Evolutionary conservation across 2,113 vertebrate genomes (phyloP), one percentile per base, ranked within the genome.

Genomic region (Panurus biarmicus): DNA sequence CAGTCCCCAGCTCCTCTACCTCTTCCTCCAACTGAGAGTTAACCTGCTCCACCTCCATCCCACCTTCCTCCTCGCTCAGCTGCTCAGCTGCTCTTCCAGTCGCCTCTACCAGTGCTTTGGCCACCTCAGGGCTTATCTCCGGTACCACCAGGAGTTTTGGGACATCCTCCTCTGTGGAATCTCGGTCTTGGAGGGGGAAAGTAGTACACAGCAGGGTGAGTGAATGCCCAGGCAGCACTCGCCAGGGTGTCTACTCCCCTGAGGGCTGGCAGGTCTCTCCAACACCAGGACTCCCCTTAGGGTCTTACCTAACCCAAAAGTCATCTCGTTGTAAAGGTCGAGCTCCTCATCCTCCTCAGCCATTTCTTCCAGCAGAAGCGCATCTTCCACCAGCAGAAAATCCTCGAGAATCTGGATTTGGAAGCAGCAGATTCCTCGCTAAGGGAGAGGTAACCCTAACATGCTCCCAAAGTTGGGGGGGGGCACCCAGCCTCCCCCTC

Each of bases 301-400:
- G n/a, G n/a, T 58, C 95, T 95, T 94, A 95, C 95, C 94, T 95
- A 98, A 96, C 51, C 98, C 98, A 96, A 99, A 99, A 9, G 98
- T 99, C 96, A 98, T 98, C 13, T 98, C 98, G 3, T 99, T 99
- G 97, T 98, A 97, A 23, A 98, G 74, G 53, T 99, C 98, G 5
- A 99, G 98, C 35, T 98, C 98, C 73, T 98, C 98, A 58, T 99
- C 98, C 61, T 98, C 98, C 90, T 99, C 98, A 0, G 94, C 98
- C 98, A 98, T 98, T 90, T 98, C 98, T 91, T 98, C 97, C 77
- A 98, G 94, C 31, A 98, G 94, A 31, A 96, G 96, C 4, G 73
- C 97, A 93, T 98, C 97, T 72, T 97, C 98, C 94, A 95, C 96
- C 40, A 97, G 96, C 29, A 96, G 90, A 91, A 48, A 95, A 95